Evolutionary conservation across 2,888 invertebrate genomes (phyloP), one percentile per base, ranked within the genome.

Genomic region (Dicycla oo): DNA sequence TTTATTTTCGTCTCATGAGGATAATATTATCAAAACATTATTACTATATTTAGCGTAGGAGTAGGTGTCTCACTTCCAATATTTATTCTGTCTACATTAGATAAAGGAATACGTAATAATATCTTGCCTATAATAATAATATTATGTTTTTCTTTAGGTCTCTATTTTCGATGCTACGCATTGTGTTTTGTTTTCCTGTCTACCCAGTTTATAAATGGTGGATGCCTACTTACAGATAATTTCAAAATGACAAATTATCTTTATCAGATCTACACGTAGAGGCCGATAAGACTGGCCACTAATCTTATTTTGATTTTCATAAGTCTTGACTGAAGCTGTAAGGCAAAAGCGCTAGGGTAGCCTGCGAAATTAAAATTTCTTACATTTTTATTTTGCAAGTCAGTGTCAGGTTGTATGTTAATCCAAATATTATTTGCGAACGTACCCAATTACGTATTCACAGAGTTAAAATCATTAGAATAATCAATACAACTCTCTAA

Each of bases 61-160:
- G 47, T 64, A 23, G 47, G 58, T 40, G 63, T 20, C 15, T 20
- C 30, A 23, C 2, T 45, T 64, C 34, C 23, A 53, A 64, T 80
- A 74, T 80, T 54, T 30, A 7, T 53, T 75, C 53, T 53, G 20
- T 40, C 38, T 51, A 56, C 26, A 61, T 70, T 45, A 18, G 38
- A 38, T 73, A 56, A 51, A 51, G 26, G 56, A 57, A 70, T 23
- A 40, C 10, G 51, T 6, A 1, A 26, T 7, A 13, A 60, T 71
- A 45, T 38, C 49, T 38, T 57, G 11, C 11, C 3, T 57, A 13
- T 15, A 56, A 49, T 43, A 61, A 78, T 38, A 40, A 5, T 20
- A 8, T 23, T 54, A 45, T 45, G 18, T 73, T 73, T 40, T 67
- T 23, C 3, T 34, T 69, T 38, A 23, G 49, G 20, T 73, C 4